phyloP scores from a whole-genome alignment of 2,888 invertebrate species.

The Pristionchus fissidentatus region DNA sequence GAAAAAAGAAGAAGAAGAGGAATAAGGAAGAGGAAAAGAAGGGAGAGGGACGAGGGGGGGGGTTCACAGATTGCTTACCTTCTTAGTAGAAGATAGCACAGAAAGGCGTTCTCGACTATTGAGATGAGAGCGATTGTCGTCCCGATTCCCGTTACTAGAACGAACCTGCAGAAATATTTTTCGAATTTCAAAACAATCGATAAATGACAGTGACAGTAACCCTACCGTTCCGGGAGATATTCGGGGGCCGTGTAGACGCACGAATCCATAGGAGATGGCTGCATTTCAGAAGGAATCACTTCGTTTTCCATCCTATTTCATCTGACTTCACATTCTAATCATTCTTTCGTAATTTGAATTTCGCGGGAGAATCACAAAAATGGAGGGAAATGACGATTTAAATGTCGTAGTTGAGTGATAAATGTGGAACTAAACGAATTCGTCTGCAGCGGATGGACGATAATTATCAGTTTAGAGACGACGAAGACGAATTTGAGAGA shows the following conservation, averaged over 20 bases:
- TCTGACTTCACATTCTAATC: too few relatives aligned
- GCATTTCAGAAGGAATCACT: too few relatives aligned
- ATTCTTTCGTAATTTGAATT: too few relatives aligned
- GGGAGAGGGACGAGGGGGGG: too few relatives aligned
- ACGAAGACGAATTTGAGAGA: background rate
- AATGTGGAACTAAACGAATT: too few relatives aligned
- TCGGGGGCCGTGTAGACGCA: background rate
- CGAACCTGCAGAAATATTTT: conserved; percentile 54
- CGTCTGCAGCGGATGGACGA: background rate
- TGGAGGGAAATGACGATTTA: background rate
- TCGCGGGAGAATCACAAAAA: too few relatives aligned
- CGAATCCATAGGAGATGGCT: background rate
- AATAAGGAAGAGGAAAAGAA: conserved; percentile 3
- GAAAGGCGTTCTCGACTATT: conserved; percentile 66
- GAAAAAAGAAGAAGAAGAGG: too few relatives aligned
- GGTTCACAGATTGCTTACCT: conserved; percentile 54
- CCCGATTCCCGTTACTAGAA: conserved; percentile 69
- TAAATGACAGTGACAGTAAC: background rate
- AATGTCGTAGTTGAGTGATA: too few relatives aligned
- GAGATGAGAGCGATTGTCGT: conserved; percentile 66
- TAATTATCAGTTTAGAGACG: background rate
- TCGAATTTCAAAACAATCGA: background rate
- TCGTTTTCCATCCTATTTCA: too few relatives aligned
- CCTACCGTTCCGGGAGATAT: conserved; percentile 17
- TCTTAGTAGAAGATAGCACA: conserved; percentile 62